Base-by-base conservation (phyloP, 2,113 vertebrate genomes). In the Sterna hirundo region DNA sequence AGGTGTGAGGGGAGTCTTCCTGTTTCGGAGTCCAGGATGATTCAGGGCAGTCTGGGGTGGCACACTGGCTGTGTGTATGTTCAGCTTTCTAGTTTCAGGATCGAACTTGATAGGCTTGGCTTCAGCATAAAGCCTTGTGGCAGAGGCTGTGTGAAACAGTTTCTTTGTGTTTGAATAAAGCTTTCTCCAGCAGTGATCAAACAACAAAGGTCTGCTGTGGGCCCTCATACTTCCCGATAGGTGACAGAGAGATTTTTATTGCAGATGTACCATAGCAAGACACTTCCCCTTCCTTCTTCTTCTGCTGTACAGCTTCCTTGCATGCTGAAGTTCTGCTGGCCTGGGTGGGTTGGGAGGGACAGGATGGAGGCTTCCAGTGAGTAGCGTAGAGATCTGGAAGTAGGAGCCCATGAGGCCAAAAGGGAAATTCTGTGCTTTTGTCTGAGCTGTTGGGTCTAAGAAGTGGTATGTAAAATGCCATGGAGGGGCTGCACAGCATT, bases 191-290 rank as follows among this genome's bases (percentile, higher is more conserved):
- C 36, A 84, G 17, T n/a, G 54, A 14, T 69, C 29, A 55, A 34
- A 54, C 9, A 40, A 4, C 13, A 40, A 42, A 34, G 16, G 7
- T 34, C 13, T 90, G 38, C 20, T 77, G 10, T 34, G 19, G 27
- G 8, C 9, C 13, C 13, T 77, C 11, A 29, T 25, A 15, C 5
- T 40, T 82, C 21, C 15, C 10, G 4, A 15, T 3, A 66, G 42
- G 3, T 25, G 8, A 26, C 34, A 13, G 38, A 38, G 38, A 38
- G n/a, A 11, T 7, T 26, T 60, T 71, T 62, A 16, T 26, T 57
- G 8, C 15, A 61, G 32, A 6, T 0, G 0, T 20, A 55, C 5
- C 3, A 5, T 3, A 51, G 4, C 15, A 52, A 34, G 20, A 62
- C 8, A 54, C 7, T 7, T 86, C 54, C 17, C 15, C 29, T 75